A percentile compares a stretch with the other conserved stretches of the same genome.
Evolutionary conservation across 1,140 invertebrate species (phyloP).

Genomic region (Drosophila micromelanica): DNA sequence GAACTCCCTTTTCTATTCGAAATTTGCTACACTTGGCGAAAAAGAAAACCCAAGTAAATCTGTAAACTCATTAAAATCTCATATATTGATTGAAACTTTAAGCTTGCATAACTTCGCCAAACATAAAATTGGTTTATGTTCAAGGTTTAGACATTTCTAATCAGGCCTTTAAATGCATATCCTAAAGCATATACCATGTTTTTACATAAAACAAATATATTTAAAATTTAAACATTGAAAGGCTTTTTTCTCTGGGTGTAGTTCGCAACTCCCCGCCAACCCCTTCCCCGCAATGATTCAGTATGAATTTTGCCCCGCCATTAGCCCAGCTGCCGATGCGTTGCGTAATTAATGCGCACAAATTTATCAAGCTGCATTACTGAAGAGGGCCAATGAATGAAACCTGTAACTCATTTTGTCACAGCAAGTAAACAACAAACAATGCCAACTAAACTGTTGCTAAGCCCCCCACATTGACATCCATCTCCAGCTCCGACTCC

Average conservation of each 20-base stretch:
- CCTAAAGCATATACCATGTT: too few species aligned
- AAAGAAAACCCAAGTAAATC: too few species aligned
- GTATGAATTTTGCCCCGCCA: slow-evolving; percentile 2
- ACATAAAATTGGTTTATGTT: too few species aligned
- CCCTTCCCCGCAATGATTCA: too few species aligned
- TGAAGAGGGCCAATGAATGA: slow-evolving; percentile 65
- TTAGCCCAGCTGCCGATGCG: slow-evolving; percentile 26
- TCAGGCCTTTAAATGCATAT: too few species aligned
- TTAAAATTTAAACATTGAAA: too few species aligned
- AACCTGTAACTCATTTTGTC: slow-evolving; percentile 82
- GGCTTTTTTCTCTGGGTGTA: background rate
- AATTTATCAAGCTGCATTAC: slow-evolving; percentile 79
- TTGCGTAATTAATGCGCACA: slow-evolving; percentile 76
- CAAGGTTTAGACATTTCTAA: too few species aligned
- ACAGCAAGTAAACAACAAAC: slow-evolving; percentile 59
- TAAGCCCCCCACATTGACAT: slow-evolving; percentile 52
- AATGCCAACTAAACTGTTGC: slow-evolving; percentile 74
- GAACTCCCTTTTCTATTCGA: background rate
- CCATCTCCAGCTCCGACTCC: background rate
- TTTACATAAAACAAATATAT: too few species aligned
- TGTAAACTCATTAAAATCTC: too few species aligned
- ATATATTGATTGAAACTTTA: too few species aligned
- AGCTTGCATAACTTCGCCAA: too few species aligned
- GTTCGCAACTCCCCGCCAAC: too few species aligned
- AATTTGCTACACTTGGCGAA: background rate